Evolutionary conservation across 2,113 vertebrate species (phyloP).

Genomic region (Illadopsis cleaveri): DNA sequence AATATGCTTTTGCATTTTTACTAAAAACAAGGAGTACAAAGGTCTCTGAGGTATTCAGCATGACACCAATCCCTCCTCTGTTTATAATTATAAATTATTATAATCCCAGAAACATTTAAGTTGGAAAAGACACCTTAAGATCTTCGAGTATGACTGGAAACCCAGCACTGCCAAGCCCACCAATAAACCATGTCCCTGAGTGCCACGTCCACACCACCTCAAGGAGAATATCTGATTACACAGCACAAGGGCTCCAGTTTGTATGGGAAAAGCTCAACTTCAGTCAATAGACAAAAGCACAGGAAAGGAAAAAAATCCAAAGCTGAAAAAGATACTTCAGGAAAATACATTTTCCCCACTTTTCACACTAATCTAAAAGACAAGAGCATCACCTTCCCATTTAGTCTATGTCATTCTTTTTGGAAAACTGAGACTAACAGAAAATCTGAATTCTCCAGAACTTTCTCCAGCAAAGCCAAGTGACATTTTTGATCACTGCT

Average conservation of each 20-base stretch:
- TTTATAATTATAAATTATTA: neutral
- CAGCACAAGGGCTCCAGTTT: neutral
- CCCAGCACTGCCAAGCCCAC: neutral
- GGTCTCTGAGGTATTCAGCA: neutral
- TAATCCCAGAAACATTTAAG: neutral
- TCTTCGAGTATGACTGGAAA: neutral
- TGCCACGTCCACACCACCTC: fast-evolving
- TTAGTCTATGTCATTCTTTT: neutral
- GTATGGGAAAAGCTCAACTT: neutral
- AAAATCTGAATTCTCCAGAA: neutral
- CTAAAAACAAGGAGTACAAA: neutral
- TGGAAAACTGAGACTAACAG: neutral
- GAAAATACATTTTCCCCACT: neutral
- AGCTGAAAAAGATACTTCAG: neutral
- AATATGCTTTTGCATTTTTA: neutral
- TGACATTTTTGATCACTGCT: neutral
- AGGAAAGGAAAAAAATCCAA: neutral
- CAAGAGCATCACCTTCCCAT: neutral
- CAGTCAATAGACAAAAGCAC: neutral
- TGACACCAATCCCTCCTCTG: neutral
- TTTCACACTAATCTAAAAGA: neutral
- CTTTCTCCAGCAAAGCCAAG: neutral
- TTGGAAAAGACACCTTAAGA: neutral
- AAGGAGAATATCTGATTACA: neutral
- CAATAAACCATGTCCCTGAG: neutral